phyloP scores from a whole-genome alignment of 2,797 vertebrate genomes.

The Heterohyrax brucei region DNA sequence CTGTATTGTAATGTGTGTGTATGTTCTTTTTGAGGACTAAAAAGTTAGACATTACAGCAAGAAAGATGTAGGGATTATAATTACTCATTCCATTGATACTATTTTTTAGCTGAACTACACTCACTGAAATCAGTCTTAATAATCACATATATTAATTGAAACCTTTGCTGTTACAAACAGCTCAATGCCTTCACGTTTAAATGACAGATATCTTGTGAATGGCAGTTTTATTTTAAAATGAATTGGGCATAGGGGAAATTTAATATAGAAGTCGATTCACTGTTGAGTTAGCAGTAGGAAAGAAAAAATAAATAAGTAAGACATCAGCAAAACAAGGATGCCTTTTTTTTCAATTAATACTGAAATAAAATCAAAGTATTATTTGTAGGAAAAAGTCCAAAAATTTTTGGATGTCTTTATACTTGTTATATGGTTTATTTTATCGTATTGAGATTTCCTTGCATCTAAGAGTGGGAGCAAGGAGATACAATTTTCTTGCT shows the following conservation, averaged over 20 bases:
- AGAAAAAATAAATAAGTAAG: background rate
- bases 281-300: background rate
- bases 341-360: background rate
- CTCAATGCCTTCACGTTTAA: background rate
- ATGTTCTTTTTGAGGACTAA: background rate
- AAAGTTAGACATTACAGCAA: background rate
- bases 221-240: constrained; percentile 21
- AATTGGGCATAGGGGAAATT: constrained; percentile 48
- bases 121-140: constrained; percentile 46
- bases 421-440: background rate
- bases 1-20: background rate
- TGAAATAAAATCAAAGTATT: background rate
- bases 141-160: background rate
- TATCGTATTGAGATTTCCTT: constrained; percentile 13
- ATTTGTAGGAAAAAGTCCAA: constrained; percentile 17
- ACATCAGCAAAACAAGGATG: background rate
- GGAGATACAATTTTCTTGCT: background rate
- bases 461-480: background rate
- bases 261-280: background rate
- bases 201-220: constrained; percentile 36
- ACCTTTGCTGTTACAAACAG: background rate
- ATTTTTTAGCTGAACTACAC: constrained; percentile 32
- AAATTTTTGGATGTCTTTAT: background rate
- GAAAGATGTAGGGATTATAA: background rate
- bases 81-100: background rate